A percentile compares a stretch with the other conserved stretches of the same genome.
These are phyloP conservation scores for Palythoa heliodiscus DNA, from an alignment of 92 coral and sea anemone genomes.

Conservation along the genomic window DNA sequence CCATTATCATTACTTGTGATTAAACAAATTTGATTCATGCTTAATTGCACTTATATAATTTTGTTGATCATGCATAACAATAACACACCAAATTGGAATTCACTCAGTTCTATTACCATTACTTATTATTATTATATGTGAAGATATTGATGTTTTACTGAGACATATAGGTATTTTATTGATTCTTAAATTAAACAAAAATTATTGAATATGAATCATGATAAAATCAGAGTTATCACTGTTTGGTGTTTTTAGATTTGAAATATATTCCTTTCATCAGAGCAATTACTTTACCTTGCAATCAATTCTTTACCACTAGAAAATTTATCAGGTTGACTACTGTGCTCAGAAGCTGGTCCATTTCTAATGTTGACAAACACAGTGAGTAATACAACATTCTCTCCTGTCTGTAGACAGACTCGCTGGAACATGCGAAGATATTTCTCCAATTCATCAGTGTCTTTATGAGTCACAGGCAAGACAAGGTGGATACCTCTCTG, in stretches of 20 bases:
- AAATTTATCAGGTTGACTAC: conserved; percentile 59
- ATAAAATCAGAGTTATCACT: background rate
- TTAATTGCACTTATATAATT: too few relatives aligned
- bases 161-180: too few relatives aligned
- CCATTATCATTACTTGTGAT: too few relatives aligned
- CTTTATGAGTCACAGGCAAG: conserved; percentile 76
- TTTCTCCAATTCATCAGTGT: conserved; percentile 62
- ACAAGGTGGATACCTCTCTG: conserved; percentile 96
- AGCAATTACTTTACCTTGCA: conserved; percentile 62
- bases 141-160: too few relatives aligned
- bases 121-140: too few relatives aligned
- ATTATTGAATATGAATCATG: too few relatives aligned
- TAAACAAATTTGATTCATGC: too few relatives aligned
- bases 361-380: conserved; percentile 87
- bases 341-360: conserved; percentile 47
- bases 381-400: conserved; percentile 90
- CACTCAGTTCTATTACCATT: too few relatives aligned
- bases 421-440: conserved; percentile 91
- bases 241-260: background rate
- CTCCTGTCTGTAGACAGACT: conserved; percentile 94
- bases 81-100: too few relatives aligned
- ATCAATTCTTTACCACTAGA: conserved; percentile 83
- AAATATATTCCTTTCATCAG: background rate
- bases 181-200: too few relatives aligned
- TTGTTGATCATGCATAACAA: too few relatives aligned